phyloP scores from a whole-genome alignment of 2,113 vertebrate species.

The Lepus timidus region DNA sequence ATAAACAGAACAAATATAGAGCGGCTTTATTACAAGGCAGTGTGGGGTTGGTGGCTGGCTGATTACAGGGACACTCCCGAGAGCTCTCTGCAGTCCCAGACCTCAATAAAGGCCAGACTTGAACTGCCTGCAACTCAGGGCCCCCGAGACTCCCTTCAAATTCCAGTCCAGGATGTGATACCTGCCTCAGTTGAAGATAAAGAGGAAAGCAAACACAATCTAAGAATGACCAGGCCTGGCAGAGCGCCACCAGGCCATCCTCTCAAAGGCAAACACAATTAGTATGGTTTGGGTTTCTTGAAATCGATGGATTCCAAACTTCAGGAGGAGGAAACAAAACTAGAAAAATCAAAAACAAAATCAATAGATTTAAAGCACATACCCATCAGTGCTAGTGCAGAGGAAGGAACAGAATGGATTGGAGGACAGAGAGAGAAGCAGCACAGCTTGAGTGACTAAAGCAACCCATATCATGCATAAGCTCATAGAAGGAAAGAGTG shows the following conservation, averaged over 20 bases:
- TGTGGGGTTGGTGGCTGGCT: constrained; percentile 88
- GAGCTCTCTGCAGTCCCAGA: constrained; percentile 84
- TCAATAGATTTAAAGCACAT: constrained; percentile 41
- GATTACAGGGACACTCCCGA: constrained; percentile 90
- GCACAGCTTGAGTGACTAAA: constrained; percentile 82
- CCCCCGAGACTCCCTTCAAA: constrained; percentile 48
- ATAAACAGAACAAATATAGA: constrained; percentile 92
- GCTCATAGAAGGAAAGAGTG: constrained; percentile 83
- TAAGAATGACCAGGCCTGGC: constrained; percentile 51
- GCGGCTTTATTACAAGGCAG: constrained; percentile 91
- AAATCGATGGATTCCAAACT: constrained; percentile 69
- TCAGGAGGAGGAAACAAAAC: neutral
- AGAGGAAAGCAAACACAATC: constrained; percentile 71
- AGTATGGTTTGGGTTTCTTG: constrained; percentile 56
- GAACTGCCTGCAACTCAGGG: constrained; percentile 81
- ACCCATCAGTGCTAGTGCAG: neutral
- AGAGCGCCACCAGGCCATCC: constrained; percentile 70
- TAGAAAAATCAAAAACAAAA: constrained; percentile 47
- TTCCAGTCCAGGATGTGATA: constrained; percentile 74
- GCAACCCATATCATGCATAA: constrained; percentile 78
- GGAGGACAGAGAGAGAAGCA: constrained; percentile 83
- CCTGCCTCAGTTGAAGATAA: constrained; percentile 72
- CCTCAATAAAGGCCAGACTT: constrained; percentile 90
- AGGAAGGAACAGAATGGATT: constrained; percentile 71
- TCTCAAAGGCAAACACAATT: constrained; percentile 69